A percentile compares a stretch with the other conserved stretches of the same genome.
Evolutionary conservation across 2,888 invertebrate species (phyloP).

Genomic region (Nyleta sp.): DNA sequence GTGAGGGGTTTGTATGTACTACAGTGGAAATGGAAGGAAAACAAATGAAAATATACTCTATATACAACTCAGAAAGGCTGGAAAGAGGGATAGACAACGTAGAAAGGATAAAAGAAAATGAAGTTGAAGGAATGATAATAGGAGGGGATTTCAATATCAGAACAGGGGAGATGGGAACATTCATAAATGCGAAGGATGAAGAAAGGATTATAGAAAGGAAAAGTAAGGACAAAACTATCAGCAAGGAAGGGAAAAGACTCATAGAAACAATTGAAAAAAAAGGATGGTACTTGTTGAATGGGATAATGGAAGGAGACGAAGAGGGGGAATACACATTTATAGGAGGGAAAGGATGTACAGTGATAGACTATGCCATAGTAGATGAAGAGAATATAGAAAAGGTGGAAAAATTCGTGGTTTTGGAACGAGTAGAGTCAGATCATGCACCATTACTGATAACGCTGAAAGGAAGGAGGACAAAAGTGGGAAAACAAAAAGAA

Average conservation of each 20-base stretch:
- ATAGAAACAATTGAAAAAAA: not conserved
- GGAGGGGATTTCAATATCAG: slow-evolving; percentile 18
- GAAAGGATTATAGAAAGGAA: not conserved
- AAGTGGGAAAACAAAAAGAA: slow-evolving; percentile 6
- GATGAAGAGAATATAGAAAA: not conserved
- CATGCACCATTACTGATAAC: slow-evolving; percentile 31
- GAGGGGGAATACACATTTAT: slow-evolving; percentile 15
- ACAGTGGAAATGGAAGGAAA: not conserved
- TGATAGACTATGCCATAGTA: slow-evolving; percentile 12
- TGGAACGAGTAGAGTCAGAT: slow-evolving; percentile 46
- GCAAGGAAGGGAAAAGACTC: slow-evolving; percentile 10
- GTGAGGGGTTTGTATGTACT: not conserved
- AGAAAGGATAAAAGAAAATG: not conserved
- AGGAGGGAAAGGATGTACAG: not conserved
- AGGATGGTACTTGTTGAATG: slow-evolving; percentile 27
- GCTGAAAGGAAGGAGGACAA: no score
- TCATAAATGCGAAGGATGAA: not conserved
- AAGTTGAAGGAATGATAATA: slow-evolving; percentile 20
- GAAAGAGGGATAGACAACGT: not conserved
- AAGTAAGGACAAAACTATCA: slow-evolving; percentile 17
- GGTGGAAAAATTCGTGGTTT: not conserved
- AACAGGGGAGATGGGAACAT: slow-evolving; percentile 15
- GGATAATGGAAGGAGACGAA: slow-evolving; percentile 3
- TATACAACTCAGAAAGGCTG: not conserved
- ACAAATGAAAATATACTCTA: not conserved